These are phyloP conservation scores for Saccopteryx leptura DNA, from an alignment of 2,113 vertebrate species.

Conservation along the genomic window DNA sequence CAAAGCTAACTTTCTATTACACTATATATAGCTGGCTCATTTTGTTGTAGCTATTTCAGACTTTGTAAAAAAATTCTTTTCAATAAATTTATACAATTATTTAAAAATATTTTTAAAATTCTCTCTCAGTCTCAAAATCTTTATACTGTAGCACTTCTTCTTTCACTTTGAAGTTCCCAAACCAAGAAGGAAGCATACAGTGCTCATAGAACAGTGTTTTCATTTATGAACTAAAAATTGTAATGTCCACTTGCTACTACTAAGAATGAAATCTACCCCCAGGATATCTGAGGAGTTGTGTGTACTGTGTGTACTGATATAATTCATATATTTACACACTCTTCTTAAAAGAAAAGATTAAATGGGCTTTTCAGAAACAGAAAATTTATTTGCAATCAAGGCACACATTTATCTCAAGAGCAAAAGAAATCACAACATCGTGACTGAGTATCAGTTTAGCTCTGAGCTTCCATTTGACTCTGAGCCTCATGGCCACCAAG, in stretches of 20 bases:
- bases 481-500: constrained; percentile 6
- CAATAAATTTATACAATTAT: neutral
- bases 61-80: constrained; percentile 10
- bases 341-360: constrained; percentile 33
- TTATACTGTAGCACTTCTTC: neutral
- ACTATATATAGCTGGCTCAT: neutral
- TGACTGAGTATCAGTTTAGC: neutral
- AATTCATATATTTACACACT: neutral
- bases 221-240: neutral
- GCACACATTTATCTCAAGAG: neutral
- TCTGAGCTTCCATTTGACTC: constrained; percentile 16
- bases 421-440: neutral
- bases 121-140: neutral
- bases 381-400: constrained; percentile 39
- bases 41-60: neutral
- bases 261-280: neutral
- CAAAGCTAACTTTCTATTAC: neutral
- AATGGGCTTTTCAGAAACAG: neutral
- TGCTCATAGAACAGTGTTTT: neutral
- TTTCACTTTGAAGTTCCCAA: constrained; percentile 59
- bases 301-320: neutral
- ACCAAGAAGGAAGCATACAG: neutral
- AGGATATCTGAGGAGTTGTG: neutral
- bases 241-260: neutral
- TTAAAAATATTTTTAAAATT: constrained; percentile 16